phyloP scores from a whole-genome alignment of 2,797 vertebrate species.

The Bradypodion ventrale region DNA sequence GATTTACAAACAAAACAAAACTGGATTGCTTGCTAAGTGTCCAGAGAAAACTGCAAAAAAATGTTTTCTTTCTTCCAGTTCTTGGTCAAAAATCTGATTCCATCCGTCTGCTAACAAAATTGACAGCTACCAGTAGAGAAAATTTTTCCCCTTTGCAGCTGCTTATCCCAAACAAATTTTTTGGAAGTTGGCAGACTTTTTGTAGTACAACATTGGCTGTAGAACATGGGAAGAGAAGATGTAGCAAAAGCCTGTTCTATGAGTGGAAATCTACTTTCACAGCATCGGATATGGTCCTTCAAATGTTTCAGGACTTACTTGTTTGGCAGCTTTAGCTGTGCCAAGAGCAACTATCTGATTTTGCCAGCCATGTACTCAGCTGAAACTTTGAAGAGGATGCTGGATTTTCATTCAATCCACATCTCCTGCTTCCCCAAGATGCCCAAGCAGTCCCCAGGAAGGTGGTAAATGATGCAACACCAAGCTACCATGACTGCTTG shows the following conservation, averaged over 20 bases:
- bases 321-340: background rate
- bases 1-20: too few species aligned
- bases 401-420: background rate
- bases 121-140: too few species aligned
- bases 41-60: background rate
- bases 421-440: background rate
- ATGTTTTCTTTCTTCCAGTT: background rate
- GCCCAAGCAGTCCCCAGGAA: background rate
- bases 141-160: background rate
- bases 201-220: background rate
- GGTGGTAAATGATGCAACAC: background rate
- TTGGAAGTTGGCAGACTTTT: background rate
- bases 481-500: background rate
- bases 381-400: background rate
- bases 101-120: background rate
- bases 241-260: background rate
- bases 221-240: background rate
- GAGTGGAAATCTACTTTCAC: background rate
- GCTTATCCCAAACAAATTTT: too few species aligned
- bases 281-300: background rate
- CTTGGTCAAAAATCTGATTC: too few species aligned
- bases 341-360: background rate
- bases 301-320: background rate
- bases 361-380: background rate
- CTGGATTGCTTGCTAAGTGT: background rate